phyloP scores from a whole-genome alignment of 1,140 invertebrate genomes.

The Tribolium madens region DNA sequence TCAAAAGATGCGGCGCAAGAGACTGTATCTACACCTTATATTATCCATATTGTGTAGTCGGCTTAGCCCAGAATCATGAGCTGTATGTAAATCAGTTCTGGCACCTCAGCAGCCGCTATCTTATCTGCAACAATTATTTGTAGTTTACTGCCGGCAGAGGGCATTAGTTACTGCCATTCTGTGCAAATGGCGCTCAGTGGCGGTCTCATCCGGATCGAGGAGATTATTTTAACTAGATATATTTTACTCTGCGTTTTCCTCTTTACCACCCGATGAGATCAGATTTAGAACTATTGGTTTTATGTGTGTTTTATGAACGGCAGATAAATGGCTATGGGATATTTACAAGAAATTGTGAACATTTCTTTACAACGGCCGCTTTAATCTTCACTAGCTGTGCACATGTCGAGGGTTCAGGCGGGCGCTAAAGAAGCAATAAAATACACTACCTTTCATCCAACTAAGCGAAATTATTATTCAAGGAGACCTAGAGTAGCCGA shows the following conservation, averaged over 20 bases:
- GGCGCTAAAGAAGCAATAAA: constrained; percentile 35
- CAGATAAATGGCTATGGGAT: constrained; percentile 50
- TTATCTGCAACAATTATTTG: constrained; percentile 62
- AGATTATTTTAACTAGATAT: constrained; percentile 59
- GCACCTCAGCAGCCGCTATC: constrained; percentile 58
- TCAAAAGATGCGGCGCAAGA: constrained; percentile 34
- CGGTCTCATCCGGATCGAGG: constrained; percentile 55
- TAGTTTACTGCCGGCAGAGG: constrained; percentile 57
- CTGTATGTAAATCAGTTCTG: constrained; percentile 57
- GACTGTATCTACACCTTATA: constrained; percentile 12
- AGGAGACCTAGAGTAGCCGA: constrained; percentile 32
- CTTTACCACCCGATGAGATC: constrained; percentile 59
- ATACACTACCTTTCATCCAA: constrained; percentile 34
- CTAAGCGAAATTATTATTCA: constrained; percentile 41
- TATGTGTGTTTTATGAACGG: constrained; percentile 49
- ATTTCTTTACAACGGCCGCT: constrained; percentile 40
- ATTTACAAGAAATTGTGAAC: constrained; percentile 49
- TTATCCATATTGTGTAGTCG: constrained; percentile 46
- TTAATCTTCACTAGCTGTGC: constrained; percentile 18
- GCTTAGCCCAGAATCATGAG: constrained; percentile 49
- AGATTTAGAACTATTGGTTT: constrained; percentile 60
- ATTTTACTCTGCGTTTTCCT: constrained; percentile 53
- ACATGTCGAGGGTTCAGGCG: constrained; percentile 14
- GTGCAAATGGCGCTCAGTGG: constrained; percentile 59
- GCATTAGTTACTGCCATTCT: constrained; percentile 60